phyloP scores from a whole-genome alignment of 2,797 vertebrate genomes.

The Spinibarbus caldwelli region DNA sequence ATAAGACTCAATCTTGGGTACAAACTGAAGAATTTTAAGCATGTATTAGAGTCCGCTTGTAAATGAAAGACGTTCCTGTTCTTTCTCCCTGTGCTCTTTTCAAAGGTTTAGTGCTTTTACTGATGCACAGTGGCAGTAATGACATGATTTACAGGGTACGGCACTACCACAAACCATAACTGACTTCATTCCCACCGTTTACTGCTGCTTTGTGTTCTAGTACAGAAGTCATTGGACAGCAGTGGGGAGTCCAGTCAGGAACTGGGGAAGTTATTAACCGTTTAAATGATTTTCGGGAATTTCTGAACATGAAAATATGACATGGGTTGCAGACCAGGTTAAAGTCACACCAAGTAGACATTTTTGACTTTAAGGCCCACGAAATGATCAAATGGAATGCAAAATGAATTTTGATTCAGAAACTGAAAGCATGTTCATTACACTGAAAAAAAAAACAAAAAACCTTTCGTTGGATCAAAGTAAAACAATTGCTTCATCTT shows the following conservation, averaged over 20 bases:
- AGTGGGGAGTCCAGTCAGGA: not conserved
- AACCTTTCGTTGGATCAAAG: no score
- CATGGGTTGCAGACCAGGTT: not conserved
- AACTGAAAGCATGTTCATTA: constrained; percentile 2
- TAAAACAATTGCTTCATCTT: no score
- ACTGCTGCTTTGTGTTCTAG: not conserved
- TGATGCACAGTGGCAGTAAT: constrained; percentile 39
- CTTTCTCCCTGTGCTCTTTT: not conserved
- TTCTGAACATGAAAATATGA: not conserved
- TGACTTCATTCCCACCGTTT: constrained; percentile 16
- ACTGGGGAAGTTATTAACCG: not conserved
- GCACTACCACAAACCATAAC: constrained; percentile 6
- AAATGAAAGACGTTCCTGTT: constrained; percentile 20
- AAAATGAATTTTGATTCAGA: not conserved
- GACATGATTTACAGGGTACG: constrained; percentile 4
- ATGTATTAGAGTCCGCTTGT: constrained; percentile 48
- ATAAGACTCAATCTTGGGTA: constrained; percentile 50
- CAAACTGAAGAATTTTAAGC: constrained; percentile 56
- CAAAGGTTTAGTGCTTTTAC: not conserved
- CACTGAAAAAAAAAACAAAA: no score
- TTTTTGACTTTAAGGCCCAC: not conserved
- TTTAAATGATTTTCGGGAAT: not conserved
- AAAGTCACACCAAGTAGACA: not conserved
- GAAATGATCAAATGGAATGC: not conserved
- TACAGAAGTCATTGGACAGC: constrained; percentile 1